Base-by-base conservation (phyloP, 2,888 invertebrate genomes). In the Temnothorax rugatulus region DNA sequence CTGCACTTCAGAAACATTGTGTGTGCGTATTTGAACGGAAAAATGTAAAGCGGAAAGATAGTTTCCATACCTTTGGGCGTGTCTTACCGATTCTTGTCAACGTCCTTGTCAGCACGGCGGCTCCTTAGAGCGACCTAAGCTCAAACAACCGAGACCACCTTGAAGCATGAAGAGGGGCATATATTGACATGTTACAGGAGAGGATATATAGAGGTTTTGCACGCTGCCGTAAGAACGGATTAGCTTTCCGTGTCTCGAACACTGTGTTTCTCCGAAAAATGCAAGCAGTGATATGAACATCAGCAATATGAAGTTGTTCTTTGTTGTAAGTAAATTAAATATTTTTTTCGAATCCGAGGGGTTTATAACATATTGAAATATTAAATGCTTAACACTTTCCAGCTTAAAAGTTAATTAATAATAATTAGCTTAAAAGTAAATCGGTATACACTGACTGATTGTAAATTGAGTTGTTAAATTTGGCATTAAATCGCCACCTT, bases 41-140 rank as follows among this genome's bases (percentile, higher is more conserved):
- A 84, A 86, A 83, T 66, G 76, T 76, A 66, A 75, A 83, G 50
- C 75, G 41, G 21, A 76, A 47, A 44, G 52, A 74, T 74, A 74
- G 75, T 75, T 75, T 82, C 75, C 44, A 75, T 75, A 82, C n/a
- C 61, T 76, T 79, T 74, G 83, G 89, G 89, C 71, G 89, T 89
- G 89, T 89, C 89, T 74, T 41, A 50, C 73, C 69, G 82, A 74
- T 91, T 87, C 91, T 90, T 85, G 86, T 83, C 84, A 74, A 82
- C 82, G 92, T 84, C 92, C 92, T 92, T 92, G 92, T 91, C 92
- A 91, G 90, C 90, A 83, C 79, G 73, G 84, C 79, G 73, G 74
- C 73, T 68, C 57, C 73, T 64, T 84, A 77, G 84, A 73, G 83
- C 82, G 84, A 74, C 84, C 71, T 69, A 79, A 74, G 86, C 87